phyloP scores from a whole-genome alignment of 2,113 vertebrate species.

The Anthoscopus minutus region DNA sequence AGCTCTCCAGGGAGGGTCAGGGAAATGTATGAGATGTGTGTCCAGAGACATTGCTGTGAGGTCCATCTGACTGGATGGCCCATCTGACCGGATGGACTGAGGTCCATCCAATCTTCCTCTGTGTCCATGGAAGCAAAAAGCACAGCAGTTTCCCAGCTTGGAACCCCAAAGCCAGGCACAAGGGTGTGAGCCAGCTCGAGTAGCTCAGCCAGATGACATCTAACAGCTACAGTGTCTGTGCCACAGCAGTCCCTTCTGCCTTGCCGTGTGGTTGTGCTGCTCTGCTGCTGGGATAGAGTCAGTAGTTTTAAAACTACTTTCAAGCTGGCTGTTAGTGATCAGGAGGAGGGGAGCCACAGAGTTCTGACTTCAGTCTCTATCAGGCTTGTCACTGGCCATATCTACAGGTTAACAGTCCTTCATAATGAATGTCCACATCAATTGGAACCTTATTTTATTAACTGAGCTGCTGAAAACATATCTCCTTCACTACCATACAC shows the following conservation, averaged over 20 bases:
- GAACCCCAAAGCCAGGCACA: not conserved
- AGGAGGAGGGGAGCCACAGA: not conserved
- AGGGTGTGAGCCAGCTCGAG: fast-evolving
- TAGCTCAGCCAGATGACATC: not conserved
- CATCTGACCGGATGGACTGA: not conserved
- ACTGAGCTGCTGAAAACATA: not conserved
- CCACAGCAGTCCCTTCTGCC: not conserved
- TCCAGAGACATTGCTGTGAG: not conserved
- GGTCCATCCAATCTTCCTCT: not conserved
- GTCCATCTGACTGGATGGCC: not conserved
- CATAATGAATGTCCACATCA: not conserved
- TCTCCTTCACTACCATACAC: not conserved
- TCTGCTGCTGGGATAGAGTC: not conserved
- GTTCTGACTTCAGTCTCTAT: not conserved
- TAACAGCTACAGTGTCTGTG: not conserved
- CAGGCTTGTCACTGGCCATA: not conserved
- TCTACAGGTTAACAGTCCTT: not conserved
- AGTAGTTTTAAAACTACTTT: not conserved
- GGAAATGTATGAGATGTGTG: not conserved
- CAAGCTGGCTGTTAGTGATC: not conserved
- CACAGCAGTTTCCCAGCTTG: not conserved
- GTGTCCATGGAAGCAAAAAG: not conserved
- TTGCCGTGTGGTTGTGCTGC: not conserved
- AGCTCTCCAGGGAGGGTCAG: not conserved
- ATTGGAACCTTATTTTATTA: not conserved